Conservation (phyloP, 2,888 invertebrate genomes). For the Digitonthophagus gazella region DNA sequence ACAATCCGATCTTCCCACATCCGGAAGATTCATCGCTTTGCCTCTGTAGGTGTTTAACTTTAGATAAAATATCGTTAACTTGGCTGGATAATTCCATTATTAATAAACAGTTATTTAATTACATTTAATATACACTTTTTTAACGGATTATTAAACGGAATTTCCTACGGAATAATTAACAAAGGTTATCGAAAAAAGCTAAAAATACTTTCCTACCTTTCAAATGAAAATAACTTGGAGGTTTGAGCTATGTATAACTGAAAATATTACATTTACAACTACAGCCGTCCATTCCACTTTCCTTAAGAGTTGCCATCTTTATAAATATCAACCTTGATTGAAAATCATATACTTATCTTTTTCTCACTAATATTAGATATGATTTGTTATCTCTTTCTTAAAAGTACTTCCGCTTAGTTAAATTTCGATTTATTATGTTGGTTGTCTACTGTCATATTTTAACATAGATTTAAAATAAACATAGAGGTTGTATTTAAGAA, state of each 20-base stretch:
- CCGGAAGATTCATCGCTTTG: slow-evolving; percentile 22
- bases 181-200: not conserved
- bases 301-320: slow-evolving; percentile 22
- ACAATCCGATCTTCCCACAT: slow-evolving; percentile 18
- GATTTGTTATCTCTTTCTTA: slow-evolving; percentile 8
- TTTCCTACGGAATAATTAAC: slow-evolving; percentile 2
- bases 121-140: slow-evolving; percentile 27
- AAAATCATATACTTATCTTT: not conserved
- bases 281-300: slow-evolving; percentile 41
- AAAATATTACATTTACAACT: slow-evolving; percentile 31
- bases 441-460: slow-evolving; percentile 16
- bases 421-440: slow-evolving; percentile 20
- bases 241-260: slow-evolving; percentile 26
- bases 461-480: not conserved
- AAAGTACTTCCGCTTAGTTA: not conserved
- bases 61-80: slow-evolving; percentile 38
- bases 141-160: not conserved
- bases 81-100: slow-evolving; percentile 45
- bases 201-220: slow-evolving; percentile 3
- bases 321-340: not conserved
- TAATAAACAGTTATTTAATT: slow-evolving; percentile 30
- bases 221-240: slow-evolving; percentile 30
- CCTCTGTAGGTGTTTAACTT: slow-evolving; percentile 28
- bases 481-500: not conserved
- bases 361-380: not conserved